phyloP scores from a whole-genome alignment of 1,140 invertebrate genomes.

The Trypoxylus dichotomus region DNA sequence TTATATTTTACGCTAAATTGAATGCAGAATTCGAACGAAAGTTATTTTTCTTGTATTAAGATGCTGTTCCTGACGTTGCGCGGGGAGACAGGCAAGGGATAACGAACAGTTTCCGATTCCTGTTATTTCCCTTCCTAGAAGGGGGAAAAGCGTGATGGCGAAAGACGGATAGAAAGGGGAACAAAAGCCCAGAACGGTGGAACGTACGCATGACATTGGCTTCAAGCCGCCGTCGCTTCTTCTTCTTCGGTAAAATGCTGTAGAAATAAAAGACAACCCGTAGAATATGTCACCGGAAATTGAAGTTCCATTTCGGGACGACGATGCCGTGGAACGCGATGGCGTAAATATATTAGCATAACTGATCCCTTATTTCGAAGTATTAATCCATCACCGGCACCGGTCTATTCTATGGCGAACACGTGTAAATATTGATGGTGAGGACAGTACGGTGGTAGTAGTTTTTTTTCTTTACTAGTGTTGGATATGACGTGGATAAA shows the following conservation, averaged over 20 bases:
- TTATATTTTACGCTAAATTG: neutral
- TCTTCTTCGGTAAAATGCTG: neutral
- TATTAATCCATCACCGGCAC: neutral
- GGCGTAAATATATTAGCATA: slow-evolving; percentile 2
- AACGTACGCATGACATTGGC: neutral
- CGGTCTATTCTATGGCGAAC: neutral
- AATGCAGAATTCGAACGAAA: neutral
- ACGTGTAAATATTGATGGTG: slow-evolving; percentile 1
- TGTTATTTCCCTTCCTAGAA: neutral
- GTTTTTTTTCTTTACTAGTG: no score
- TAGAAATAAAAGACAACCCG: neutral
- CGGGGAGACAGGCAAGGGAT: no score
- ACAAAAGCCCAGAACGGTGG: neutral
- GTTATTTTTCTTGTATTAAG: neutral
- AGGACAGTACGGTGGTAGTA: no score
- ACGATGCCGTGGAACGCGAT: neutral
- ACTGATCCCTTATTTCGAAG: neutral
- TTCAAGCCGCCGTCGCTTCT: neutral
- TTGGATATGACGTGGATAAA: no score
- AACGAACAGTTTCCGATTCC: neutral
- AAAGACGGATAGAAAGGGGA: neutral
- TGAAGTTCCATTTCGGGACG: slow-evolving; percentile 9
- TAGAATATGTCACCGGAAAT: slow-evolving; percentile 17
- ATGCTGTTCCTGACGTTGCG: no score
- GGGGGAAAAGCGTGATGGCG: neutral